These are phyloP conservation scores for Scomber scombrus DNA, from an alignment of 2,113 vertebrate species.

Conservation along the genomic window DNA sequence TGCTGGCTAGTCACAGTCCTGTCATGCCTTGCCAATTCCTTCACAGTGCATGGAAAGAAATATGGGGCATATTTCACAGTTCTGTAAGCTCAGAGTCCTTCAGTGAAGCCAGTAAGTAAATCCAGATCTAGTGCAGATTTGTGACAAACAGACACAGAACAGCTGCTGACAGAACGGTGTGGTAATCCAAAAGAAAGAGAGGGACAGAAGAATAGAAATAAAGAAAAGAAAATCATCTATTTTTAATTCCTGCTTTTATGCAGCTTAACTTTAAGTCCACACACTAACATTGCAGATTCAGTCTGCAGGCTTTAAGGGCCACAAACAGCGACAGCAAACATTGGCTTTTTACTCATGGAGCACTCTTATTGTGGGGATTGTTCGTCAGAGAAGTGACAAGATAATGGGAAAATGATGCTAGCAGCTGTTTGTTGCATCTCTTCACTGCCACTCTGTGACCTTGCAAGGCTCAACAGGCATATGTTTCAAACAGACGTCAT, in stretches of 20 bases:
- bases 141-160: constrained; percentile 29
- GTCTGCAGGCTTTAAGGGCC: constrained; percentile 35
- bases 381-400: constrained; percentile 29
- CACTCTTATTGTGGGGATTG: constrained; percentile 24
- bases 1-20: constrained; percentile 18
- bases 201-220: constrained; percentile 16
- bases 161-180: constrained; percentile 50
- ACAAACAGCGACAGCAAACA: constrained; percentile 24
- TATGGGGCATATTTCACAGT: constrained; percentile 59
- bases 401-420: constrained; percentile 31
- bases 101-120: constrained; percentile 45
- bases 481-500: not conserved
- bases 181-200: constrained; percentile 23
- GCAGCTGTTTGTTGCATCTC: constrained; percentile 16
- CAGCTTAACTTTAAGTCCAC: constrained; percentile 50
- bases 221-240: constrained; percentile 26
- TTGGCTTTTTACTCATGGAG: constrained; percentile 17
- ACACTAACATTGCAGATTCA: constrained; percentile 32
- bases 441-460: not conserved
- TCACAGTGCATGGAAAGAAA: constrained; percentile 58
- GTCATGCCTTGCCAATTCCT: constrained; percentile 37
- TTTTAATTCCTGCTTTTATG: constrained; percentile 53
- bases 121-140: constrained; percentile 61
- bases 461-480: not conserved
- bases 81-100: constrained; percentile 27